Evolutionary conservation across 2,888 invertebrate species (phyloP), one percentile per base, ranked within the genome.

Genomic region (Thereva unica): DNA sequence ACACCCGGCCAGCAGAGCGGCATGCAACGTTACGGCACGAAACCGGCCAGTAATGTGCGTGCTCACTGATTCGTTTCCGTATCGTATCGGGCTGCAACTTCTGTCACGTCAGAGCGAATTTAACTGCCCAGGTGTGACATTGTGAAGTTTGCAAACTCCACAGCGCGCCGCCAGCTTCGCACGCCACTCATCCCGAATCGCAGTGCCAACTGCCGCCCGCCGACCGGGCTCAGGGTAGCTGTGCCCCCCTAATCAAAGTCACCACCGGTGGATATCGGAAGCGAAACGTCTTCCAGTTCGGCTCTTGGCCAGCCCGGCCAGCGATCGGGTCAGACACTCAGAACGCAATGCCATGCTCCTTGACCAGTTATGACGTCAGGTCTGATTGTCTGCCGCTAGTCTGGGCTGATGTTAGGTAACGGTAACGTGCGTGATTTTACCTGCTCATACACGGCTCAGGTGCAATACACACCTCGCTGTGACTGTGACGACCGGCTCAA

Each of bases 81-180:
- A 61, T 66, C 41, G 56, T 66, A 68, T 66, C 61, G 63, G 55
- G 61, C 66, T 66, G 68, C 68, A 68, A 66, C 66, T 68, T 66
- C 63, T 68, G 66, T 66, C 68, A 68, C 68, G 68, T 68, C 63
- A 68, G 66, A 66, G 49, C 23, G 41, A 63, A 61, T 61, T 61
- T 66, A 68, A 66, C 49, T 63, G 63, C 63, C 44, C 66, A 66
- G 68, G 68, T 68, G 68, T 68, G 66, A 68, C 68, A 68, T 66
- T 68, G 66, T 66, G 42, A 66, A 50, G 68, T 61, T 61, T 61
- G 61, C 61, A 45, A 61, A 50, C 50, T 34, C 23, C 40, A 47
- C 57, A 54, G 61, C 54, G 12, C 49, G 52, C 34, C 45, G 55
- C 56, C 64, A 67, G 64, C 45, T 40, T 54, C 38, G 34, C 55